Base-by-base conservation (phyloP, 2,888 invertebrate species). In the Oxystoma pomonae region DNA sequence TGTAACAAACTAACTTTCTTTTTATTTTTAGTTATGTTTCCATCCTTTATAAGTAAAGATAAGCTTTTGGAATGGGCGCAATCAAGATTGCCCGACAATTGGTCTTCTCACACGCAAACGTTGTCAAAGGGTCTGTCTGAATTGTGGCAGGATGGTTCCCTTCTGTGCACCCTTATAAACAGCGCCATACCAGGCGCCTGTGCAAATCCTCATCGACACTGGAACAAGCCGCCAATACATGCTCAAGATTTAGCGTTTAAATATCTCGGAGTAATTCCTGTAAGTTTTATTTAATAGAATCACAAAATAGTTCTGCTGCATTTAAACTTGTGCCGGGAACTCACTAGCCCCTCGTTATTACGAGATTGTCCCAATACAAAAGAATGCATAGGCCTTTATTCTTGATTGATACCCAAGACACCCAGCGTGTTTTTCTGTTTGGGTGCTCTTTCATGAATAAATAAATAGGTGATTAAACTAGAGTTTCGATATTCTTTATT, bases 221-320 rank as follows among this genome's bases (percentile, higher is more conserved):
- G 77, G 74, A 74, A 71, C 21, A 76, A 77, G 64, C 82, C 84
- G 0, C 84, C 84, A 0, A 80, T 81, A 0, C 86, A 86, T 70
- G 86, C 85, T 51, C 86, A 86, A 76, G 79, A 83, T 3, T 82
- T 87, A 58, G 86, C 85, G 50, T 85, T 84, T 65, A 84, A 86
- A 72, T 86, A 86, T 74, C 81, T 87, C 69, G 85, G 84, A 72
- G 82, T 87, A 68, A 78, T 82, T 69, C 85, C 86, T 73, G 86
- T 86, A 73, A 81, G 81, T 56, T 2, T 49, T 52, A 1, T 18
- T 55, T 16, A 16, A 53, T 21, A 55, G 19, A n/a, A 1, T 55
- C 1, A 17, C 55, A 60, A 22, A n/a, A n/a, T n/a, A n/a, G n/a
- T n/a, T n/a, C n/a, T n/a, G n/a, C n/a, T n/a, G n/a, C n/a, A n/a